Percentiles rank a stretch among this genome's conserved stretches.
These are phyloP conservation scores for Peromyscus melanophrys DNA, from an alignment of 2,797 vertebrate genomes.

Conservation along the genomic window DNA sequence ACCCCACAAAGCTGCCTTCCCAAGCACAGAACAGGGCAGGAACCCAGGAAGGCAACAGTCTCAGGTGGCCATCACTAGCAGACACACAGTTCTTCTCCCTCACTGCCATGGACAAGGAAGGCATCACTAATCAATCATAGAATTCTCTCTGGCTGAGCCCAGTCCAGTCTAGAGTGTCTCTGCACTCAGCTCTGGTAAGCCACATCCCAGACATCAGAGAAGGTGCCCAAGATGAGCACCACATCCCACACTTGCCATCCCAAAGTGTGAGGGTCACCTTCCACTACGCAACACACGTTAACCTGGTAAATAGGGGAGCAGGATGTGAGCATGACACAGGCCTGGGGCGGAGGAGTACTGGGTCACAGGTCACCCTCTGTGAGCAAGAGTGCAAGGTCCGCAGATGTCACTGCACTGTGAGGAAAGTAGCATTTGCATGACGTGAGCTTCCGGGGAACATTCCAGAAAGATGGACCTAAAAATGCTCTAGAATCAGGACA, in stretches of 20 bases:
- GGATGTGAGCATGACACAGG: not conserved
- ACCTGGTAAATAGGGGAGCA: not conserved
- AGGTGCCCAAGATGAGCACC: not conserved
- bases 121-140: not conserved
- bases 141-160: not conserved
- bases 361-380: not conserved
- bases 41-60: not conserved
- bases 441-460: not conserved
- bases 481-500: not conserved
- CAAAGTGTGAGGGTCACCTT: not conserved
- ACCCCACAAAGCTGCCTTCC: not conserved
- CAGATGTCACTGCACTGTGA: not conserved
- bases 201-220: not conserved
- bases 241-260: not conserved
- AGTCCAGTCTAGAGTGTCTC: not conserved
- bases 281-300: not conserved
- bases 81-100: not conserved
- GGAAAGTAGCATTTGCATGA: not conserved
- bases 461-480: not conserved
- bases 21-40: not conserved
- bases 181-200: not conserved
- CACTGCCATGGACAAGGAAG: not conserved
- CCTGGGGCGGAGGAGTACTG: not conserved
- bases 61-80: not conserved
- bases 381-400: not conserved